These are phyloP conservation scores for Scomber colias DNA, from an alignment of 2,113 vertebrate genomes.

Conservation along the genomic window DNA sequence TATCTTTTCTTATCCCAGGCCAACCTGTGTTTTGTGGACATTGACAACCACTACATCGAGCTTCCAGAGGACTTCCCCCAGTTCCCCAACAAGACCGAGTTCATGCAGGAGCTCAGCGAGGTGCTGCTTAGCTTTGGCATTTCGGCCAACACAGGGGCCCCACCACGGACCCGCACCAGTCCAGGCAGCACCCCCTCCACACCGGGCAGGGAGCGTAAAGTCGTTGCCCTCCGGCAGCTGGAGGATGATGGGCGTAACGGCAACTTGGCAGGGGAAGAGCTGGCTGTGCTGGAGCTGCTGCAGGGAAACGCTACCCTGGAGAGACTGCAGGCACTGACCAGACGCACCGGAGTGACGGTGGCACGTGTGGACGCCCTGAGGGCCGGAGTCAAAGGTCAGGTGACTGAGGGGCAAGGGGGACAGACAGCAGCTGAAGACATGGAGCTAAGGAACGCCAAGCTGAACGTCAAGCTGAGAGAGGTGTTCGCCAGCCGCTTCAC, in stretches of 20 bases:
- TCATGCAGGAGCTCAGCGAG: conserved; percentile 91
- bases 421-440: conserved; percentile 83
- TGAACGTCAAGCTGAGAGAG: conserved; percentile 92
- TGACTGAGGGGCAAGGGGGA: conserved; percentile 51
- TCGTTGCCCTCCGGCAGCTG: conserved; percentile 85
- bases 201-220: conserved; percentile 84
- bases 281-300: conserved; percentile 89
- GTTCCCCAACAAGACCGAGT: conserved; percentile 91
- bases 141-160: conserved; percentile 80
- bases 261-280: conserved; percentile 85
- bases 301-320: conserved; percentile 91
- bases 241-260: conserved; percentile 91
- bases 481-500: conserved; percentile 92
- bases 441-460: conserved; percentile 88
- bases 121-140: conserved; percentile 89
- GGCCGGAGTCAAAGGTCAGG: conserved; percentile 70
- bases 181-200: conserved; percentile 83
- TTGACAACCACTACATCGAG: conserved; percentile 93
- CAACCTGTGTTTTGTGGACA: conserved; percentile 95
- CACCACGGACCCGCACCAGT: conserved; percentile 82
- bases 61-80: conserved; percentile 94
- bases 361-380: conserved; percentile 85
- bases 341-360: conserved; percentile 88
- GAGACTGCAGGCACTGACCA: conserved; percentile 89
- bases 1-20: conserved; percentile 82